These are phyloP conservation scores for Holacanthella duospinosa DNA, from an alignment of 2,888 invertebrate species.

Conservation along the genomic window DNA sequence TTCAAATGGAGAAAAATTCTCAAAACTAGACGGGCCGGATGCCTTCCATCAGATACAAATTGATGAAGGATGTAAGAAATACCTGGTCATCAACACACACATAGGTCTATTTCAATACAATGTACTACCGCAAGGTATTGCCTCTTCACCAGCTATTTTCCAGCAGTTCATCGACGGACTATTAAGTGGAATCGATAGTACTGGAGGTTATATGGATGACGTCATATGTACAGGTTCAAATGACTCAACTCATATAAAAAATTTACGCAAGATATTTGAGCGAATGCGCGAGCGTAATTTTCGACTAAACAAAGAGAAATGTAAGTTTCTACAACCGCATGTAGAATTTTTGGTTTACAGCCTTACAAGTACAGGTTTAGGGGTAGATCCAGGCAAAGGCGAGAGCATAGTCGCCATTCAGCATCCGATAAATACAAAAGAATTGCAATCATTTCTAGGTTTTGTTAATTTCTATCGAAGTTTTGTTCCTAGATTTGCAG, in stretches of 20 bases:
- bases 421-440: constrained; percentile 31
- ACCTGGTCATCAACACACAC: constrained; percentile 39
- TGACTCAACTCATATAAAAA: constrained; percentile 12
- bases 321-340: constrained; percentile 36
- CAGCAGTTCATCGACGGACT: constrained; percentile 39
- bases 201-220: constrained; percentile 38
- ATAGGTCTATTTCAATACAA: constrained; percentile 39
- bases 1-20: constrained; percentile 38
- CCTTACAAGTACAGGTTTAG: constrained; percentile 39
- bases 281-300: no score
- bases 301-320: constrained; percentile 38
- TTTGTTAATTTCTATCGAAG: no score
- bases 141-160: constrained; percentile 41
- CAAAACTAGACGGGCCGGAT: no score
- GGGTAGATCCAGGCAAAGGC: constrained; percentile 38
- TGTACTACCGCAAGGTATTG: constrained; percentile 40
- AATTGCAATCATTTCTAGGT: no score
- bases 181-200: constrained; percentile 37
- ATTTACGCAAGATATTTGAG: no score
- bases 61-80: constrained; percentile 33
- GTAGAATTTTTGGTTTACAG: constrained; percentile 39
- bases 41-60: constrained; percentile 41
- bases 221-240: no score
- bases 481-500: constrained; percentile 37
- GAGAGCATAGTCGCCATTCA: constrained; percentile 38